Conservation (phyloP, 2,113 vertebrate species). For the Dendropsophus ebraccatus region DNA sequence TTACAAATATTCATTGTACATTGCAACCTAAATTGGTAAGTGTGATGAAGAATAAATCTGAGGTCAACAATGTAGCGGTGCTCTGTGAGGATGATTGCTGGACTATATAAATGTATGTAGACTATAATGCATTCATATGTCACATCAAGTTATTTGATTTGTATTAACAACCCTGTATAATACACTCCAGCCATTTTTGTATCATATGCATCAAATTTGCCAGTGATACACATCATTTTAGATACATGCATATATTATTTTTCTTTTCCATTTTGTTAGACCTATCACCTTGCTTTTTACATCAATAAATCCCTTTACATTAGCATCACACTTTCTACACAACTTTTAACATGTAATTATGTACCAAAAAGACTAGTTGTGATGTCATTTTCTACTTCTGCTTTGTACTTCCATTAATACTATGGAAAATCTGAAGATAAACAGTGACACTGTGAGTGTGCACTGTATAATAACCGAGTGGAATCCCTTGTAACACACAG, state of each 20-base stretch:
- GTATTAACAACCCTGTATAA: background rate
- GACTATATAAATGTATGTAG: background rate
- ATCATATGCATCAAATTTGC: background rate
- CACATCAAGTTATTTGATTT: background rate
- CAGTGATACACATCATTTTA: background rate
- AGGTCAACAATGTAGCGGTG: background rate
- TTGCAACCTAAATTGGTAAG: background rate
- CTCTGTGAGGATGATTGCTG: background rate
- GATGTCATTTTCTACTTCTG: background rate
- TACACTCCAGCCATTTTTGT: background rate
- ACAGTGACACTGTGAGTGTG: no score
- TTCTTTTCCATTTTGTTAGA: background rate
- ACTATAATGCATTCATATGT: background rate
- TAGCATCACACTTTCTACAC: background rate
- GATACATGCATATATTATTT: background rate
- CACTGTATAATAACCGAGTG: no score
- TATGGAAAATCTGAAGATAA: no score
- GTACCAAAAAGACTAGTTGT: background rate
- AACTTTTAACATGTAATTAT: background rate
- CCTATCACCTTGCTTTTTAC: background rate
- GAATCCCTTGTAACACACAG: no score
- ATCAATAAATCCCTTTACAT: background rate
- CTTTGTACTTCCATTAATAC: background rate
- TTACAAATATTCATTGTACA: background rate
- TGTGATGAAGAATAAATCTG: background rate